Base-by-base conservation (phyloP, 2,888 invertebrate genomes). In the Drosophila siamana region DNA sequence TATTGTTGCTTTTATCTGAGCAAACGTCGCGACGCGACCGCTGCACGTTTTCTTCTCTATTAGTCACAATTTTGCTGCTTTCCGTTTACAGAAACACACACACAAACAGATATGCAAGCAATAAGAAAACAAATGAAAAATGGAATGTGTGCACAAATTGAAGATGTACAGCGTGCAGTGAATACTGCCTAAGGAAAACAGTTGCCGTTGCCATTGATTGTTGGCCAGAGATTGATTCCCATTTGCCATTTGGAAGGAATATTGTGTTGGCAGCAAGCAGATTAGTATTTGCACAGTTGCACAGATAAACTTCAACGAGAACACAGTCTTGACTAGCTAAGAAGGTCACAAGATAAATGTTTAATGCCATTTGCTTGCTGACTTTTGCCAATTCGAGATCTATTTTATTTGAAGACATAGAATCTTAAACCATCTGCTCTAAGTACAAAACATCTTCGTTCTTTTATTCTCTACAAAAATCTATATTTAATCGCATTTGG, bases 11-110 rank as follows among this genome's bases (percentile, higher is more conserved):
- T 72, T 77, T 67, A 67, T 61, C 68, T 72, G 52, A 2, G 47
- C 15, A 64, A 52, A 51, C 41, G 36, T 28, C n/a, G 11, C 41
- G 44, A 15, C 36, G 36, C 19, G 19, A 19, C 44, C 43, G 56
- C 44, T 46, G 43, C 70, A 65, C 75, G 69, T 67, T 77, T 72
- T 74, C 43, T 66, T 70, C 6, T 56, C 71, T 71, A 72, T 77
- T 63, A 74, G 78, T 74, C 78, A 78, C 73, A 60, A 38, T 68
- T 50, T 54, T 64, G 11, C n/a, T 6, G 30, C 16, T 16, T 41
- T 67, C 57, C 63, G 83, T 63, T 73, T 75, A 55, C 57, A 46
- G 22, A 69, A 57, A 60, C 63, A 67, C n/a, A n/a, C n/a, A n/a
- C n/a, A n/a, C n/a, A n/a, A n/a, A n/a, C n/a, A 51, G 24, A 30